Evolutionary conservation across 2,113 vertebrate genomes (phyloP).

Genomic region (Neolamprologus sp.): DNA sequence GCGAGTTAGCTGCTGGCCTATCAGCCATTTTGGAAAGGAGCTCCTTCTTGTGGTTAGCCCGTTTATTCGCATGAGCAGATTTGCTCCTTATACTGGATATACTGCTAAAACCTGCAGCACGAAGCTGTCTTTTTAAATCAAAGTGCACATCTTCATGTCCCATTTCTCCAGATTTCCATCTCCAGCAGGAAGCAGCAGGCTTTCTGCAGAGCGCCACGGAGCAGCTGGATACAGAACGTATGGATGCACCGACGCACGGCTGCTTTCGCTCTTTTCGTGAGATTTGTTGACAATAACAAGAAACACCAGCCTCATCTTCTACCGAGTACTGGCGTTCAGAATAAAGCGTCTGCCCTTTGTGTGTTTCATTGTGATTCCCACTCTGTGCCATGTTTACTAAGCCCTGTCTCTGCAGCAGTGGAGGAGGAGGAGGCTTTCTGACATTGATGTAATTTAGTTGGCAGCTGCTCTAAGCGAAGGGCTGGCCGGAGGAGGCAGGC

Average conservation of each 20-base stretch:
- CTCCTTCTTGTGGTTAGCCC: background rate
- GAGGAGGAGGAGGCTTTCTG: slow-evolving; percentile 13
- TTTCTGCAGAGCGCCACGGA: background rate
- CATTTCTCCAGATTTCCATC: background rate
- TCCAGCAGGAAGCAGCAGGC: background rate
- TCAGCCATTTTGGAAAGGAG: slow-evolving; percentile 44
- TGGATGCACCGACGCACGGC: background rate
- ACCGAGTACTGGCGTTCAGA: background rate
- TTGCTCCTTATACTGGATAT: background rate
- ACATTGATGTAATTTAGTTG: slow-evolving; percentile 64
- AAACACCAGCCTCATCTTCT: background rate
- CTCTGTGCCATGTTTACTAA: slow-evolving; percentile 15
- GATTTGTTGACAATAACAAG: background rate
- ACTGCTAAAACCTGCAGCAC: background rate
- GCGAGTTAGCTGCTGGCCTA: slow-evolving; percentile 36
- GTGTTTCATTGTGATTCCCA: background rate
- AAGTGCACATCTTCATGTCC: background rate
- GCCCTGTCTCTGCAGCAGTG: background rate
- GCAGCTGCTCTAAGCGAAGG: slow-evolving; percentile 42
- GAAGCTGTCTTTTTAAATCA: background rate
- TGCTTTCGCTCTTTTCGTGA: background rate
- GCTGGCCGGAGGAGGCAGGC: background rate
- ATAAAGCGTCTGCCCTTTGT: background rate
- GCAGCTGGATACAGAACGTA: background rate
- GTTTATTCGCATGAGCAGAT: background rate